phyloP scores from a whole-genome alignment of 1,140 invertebrate species.

The Eupristina koningsbergeri region DNA sequence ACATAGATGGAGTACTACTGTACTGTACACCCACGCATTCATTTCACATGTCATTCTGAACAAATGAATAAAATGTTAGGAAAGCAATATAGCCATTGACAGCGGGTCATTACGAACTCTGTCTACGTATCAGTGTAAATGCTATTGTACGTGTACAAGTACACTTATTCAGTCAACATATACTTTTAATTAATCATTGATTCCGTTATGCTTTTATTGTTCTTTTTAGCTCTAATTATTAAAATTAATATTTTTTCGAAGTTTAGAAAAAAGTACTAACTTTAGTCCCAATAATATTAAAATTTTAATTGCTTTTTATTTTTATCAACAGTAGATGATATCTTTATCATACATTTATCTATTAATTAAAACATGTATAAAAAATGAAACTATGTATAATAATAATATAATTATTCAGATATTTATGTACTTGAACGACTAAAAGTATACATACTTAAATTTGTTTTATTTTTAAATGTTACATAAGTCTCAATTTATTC shows the following conservation, averaged over 20 bases:
- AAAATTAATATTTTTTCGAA: too few species aligned
- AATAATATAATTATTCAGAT: background rate
- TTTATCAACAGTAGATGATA: too few species aligned
- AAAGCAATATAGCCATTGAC: constrained; percentile 49
- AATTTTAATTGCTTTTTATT: too few species aligned
- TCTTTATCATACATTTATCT: background rate
- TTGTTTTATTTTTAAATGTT: background rate
- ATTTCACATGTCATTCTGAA: constrained; percentile 4
- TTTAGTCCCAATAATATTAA: too few species aligned
- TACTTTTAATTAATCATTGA: background rate
- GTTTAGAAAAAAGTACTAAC: too few species aligned
- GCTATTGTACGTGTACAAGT: background rate
- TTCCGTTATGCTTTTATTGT: background rate
- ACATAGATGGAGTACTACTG: background rate
- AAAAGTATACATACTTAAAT: background rate
- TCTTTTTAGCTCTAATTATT: background rate
- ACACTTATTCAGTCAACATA: background rate
- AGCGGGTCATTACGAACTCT: constrained; percentile 50
- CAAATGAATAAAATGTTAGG: constrained; percentile 12
- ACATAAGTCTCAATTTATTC: background rate
- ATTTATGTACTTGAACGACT: background rate
- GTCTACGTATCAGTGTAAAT: background rate
- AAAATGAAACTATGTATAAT: background rate
- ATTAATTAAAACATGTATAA: background rate
- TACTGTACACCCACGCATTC: constrained; percentile 50